Percentiles rank a stretch among this genome's conserved stretches.
These are phyloP conservation scores for Hololepta plana DNA, from an alignment of 2,888 invertebrate genomes.

Conservation along the genomic window DNA sequence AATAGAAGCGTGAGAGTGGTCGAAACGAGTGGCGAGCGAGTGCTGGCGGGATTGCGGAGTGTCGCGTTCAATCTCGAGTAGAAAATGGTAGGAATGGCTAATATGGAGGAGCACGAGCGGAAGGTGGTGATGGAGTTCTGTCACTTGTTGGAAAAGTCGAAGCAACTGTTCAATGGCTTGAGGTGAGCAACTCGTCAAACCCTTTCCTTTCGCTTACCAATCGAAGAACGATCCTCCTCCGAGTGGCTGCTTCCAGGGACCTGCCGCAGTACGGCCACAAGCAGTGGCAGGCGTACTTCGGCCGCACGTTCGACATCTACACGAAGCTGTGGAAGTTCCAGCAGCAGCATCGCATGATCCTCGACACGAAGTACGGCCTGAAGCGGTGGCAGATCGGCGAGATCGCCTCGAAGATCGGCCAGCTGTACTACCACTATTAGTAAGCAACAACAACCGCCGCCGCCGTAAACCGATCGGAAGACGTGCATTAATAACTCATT, in stretches of 20 bases:
- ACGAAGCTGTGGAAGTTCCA: conserved; percentile 97
- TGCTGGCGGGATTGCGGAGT: too few species aligned
- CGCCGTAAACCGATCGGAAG: too few species aligned
- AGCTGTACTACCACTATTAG: conserved; percentile 97
- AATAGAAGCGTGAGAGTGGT: too few species aligned
- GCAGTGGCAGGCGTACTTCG: conserved; percentile 96
- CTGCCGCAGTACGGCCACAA: conserved; percentile 93
- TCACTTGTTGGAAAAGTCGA: conserved; percentile 89
- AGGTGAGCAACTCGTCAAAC: conserved; percentile 51
- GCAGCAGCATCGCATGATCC: conserved; percentile 80
- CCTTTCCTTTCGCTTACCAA: too few species aligned
- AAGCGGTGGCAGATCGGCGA: conserved; percentile 98
- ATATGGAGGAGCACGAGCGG: conserved; percentile 71
- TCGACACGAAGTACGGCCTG: conserved; percentile 85
- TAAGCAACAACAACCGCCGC: conserved; percentile 37
- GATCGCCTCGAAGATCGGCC: conserved; percentile 96
- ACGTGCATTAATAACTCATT: too few species aligned
- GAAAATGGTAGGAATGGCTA: conserved; percentile 57
- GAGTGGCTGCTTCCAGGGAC: conserved; percentile 56
- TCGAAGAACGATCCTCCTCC: too few species aligned
- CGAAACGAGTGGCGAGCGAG: too few species aligned
- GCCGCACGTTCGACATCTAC: conserved; percentile 91
- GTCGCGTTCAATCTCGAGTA: conserved; percentile 9
- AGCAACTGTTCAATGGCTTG: conserved; percentile 91
- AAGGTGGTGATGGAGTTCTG: conserved; percentile 92